phyloP scores from a whole-genome alignment of 2,113 vertebrate genomes.

The Raja brachyura region DNA sequence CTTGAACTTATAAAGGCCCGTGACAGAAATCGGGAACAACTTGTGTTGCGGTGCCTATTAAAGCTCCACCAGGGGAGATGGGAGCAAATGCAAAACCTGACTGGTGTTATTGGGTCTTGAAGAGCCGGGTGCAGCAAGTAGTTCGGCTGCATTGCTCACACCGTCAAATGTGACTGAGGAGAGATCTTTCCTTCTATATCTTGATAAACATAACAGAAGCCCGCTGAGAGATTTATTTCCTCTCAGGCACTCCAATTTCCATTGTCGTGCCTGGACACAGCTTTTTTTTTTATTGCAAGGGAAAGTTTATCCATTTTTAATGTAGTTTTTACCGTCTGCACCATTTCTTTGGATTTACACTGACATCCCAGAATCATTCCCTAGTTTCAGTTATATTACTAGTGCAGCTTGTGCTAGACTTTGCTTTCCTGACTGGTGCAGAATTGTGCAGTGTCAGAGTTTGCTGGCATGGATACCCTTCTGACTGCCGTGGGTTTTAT shows the following conservation, averaged over 20 bases:
- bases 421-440: neutral
- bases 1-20: neutral
- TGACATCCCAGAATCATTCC: slow-evolving; percentile 6
- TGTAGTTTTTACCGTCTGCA: neutral
- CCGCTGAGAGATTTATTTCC: neutral
- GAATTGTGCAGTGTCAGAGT: neutral
- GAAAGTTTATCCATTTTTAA: slow-evolving; percentile 20
- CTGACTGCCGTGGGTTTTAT: too few relatives aligned
- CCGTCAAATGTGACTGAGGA: neutral
- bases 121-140: neutral
- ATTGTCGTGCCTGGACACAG: neutral
- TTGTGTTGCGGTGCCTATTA: neutral
- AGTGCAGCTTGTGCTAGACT: neutral
- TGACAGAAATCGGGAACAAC: neutral
- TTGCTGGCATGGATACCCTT: neutral
- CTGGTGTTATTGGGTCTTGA: neutral
- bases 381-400: neutral
- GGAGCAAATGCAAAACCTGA: neutral
- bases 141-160: neutral
- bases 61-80: neutral
- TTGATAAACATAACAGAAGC: neutral
- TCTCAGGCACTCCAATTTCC: neutral
- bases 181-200: neutral
- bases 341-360: neutral
- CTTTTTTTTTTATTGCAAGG: neutral